These are phyloP conservation scores for Sebastiscus albofasciatus DNA, from an alignment of 2,797 vertebrate genomes.

Conservation along the genomic window DNA sequence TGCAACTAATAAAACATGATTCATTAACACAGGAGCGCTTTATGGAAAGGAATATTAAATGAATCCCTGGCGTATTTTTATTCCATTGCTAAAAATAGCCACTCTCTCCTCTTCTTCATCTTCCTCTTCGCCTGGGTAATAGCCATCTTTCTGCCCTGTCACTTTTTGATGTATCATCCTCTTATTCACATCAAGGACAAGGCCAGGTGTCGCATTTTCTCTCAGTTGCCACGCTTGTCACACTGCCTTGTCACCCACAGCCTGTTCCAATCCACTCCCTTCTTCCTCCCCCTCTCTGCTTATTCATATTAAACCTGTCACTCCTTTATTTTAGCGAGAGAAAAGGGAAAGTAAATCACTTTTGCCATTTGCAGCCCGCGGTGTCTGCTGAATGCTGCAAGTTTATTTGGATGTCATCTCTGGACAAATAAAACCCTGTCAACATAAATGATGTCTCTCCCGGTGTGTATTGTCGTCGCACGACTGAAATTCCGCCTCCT, in stretches of 20 bases:
- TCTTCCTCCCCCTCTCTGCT: conserved; percentile 53
- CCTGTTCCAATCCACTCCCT: conserved; percentile 52
- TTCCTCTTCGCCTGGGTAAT: conserved; percentile 66
- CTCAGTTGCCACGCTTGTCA: conserved; percentile 71
- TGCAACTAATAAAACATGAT: conserved; percentile 48
- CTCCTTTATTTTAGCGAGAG: conserved; percentile 65
- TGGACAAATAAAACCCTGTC: conserved; percentile 61
- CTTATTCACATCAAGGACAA: conserved; percentile 81
- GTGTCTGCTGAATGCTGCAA: conserved; percentile 48
- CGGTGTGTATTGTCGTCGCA: conserved; percentile 46
- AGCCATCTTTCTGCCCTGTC: conserved; percentile 72
- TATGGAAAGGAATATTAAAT: conserved; percentile 54
- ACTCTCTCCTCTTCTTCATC: conserved; percentile 54
- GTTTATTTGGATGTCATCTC: conserved; percentile 55
- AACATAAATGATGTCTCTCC: conserved; percentile 43
- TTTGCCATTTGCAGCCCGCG: conserved; percentile 52
- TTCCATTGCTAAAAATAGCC: conserved; percentile 65
- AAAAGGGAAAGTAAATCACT: conserved; percentile 65
- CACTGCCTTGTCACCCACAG: conserved; percentile 64
- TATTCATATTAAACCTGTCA: conserved; percentile 77
- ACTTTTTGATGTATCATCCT: conserved; percentile 78
- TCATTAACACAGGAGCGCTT: conserved; percentile 38
- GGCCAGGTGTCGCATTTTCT: conserved; percentile 78
- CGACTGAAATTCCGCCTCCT: conserved; percentile 25
- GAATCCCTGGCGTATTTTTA: conserved; percentile 61